Conservation (phyloP, 64 coral and sea anemone species). For the Actinia tenebrosa region DNA sequence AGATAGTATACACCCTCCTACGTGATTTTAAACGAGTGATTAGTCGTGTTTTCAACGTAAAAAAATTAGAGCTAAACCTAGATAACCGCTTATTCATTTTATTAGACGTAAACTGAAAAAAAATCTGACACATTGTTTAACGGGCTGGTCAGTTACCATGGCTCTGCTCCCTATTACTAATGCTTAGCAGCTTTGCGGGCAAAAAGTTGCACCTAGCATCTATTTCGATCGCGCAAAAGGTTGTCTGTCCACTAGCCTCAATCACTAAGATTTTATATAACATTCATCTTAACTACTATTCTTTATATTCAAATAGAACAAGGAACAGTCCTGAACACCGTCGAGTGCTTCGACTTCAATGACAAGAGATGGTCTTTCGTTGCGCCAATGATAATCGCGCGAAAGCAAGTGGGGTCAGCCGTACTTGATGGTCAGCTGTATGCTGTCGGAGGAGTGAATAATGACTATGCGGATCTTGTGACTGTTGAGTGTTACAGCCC, state of each 20-base stretch:
- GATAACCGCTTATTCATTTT: no score
- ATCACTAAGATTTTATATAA: no score
- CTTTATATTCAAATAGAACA: slow-evolving; percentile 39
- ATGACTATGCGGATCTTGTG: slow-evolving; percentile 86
- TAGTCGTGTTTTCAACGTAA: no score
- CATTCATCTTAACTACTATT: neutral
- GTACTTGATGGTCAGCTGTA: slow-evolving; percentile 96
- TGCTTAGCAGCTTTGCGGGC: neutral
- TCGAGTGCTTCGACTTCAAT: slow-evolving; percentile 91
- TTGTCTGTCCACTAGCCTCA: no score
- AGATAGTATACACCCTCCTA: no score
- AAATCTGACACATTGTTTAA: neutral
- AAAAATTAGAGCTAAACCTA: no score
- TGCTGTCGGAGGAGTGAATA: slow-evolving; percentile 91
- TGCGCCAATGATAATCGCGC: slow-evolving; percentile 85
- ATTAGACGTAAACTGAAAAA: no score
- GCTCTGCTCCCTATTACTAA: neutral
- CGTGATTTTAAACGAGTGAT: no score
- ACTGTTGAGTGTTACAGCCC: slow-evolving; percentile 85
- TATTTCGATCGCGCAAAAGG: no score
- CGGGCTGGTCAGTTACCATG: neutral
- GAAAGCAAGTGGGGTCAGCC: slow-evolving; percentile 79
- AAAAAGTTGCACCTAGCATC: neutral
- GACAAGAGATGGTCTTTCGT: slow-evolving; percentile 66
- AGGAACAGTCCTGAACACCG: slow-evolving; percentile 67